These are phyloP conservation scores for Sinopyrophorus schimmeli DNA, from an alignment of 2,888 invertebrate species.

Conservation along the genomic window DNA sequence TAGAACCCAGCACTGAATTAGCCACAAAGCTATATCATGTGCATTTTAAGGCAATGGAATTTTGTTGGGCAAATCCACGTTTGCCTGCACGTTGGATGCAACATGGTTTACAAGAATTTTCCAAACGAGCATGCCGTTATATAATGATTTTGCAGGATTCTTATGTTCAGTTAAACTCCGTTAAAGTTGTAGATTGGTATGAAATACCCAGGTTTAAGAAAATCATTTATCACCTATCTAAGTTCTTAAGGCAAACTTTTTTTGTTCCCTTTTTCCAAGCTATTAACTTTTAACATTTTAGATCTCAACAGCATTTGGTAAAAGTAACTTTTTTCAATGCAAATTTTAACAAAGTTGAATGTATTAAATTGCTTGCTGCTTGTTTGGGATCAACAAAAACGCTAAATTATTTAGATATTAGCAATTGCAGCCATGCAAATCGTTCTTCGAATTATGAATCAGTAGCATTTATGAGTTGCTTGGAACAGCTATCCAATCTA, in stretches of 20 bases:
- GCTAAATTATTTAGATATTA: slow-evolving; percentile 53
- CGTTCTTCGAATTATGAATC: slow-evolving; percentile 45
- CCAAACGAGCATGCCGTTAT: slow-evolving; percentile 50
- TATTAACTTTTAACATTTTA: no score
- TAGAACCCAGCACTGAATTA: slow-evolving; percentile 47
- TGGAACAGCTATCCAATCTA: slow-evolving; percentile 52
- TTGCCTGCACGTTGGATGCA: slow-evolving; percentile 50
- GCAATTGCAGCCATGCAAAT: slow-evolving; percentile 55
- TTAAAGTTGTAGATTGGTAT: slow-evolving; percentile 57
- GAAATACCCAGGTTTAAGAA: slow-evolving; percentile 54
- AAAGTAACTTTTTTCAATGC: slow-evolving; percentile 54
- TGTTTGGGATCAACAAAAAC: slow-evolving; percentile 49
- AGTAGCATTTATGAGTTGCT: slow-evolving; percentile 40
- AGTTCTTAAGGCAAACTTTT: slow-evolving; percentile 50
- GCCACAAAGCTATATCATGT: slow-evolving; percentile 51
- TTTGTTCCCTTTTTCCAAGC: no score
- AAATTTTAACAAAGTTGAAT: slow-evolving; percentile 54
- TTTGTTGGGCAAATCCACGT: slow-evolving; percentile 57
- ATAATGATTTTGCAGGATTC: slow-evolving; percentile 45
- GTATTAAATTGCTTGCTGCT: slow-evolving; percentile 53
- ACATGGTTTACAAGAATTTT: slow-evolving; percentile 51
- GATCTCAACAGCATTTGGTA: slow-evolving; percentile 53
- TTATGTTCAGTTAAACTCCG: slow-evolving; percentile 51
- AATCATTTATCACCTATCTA: slow-evolving; percentile 47
- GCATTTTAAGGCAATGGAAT: slow-evolving; percentile 55